Evolutionary conservation across 2,797 vertebrate genomes (phyloP).

Genomic region (Triplophysa yarkandensis): DNA sequence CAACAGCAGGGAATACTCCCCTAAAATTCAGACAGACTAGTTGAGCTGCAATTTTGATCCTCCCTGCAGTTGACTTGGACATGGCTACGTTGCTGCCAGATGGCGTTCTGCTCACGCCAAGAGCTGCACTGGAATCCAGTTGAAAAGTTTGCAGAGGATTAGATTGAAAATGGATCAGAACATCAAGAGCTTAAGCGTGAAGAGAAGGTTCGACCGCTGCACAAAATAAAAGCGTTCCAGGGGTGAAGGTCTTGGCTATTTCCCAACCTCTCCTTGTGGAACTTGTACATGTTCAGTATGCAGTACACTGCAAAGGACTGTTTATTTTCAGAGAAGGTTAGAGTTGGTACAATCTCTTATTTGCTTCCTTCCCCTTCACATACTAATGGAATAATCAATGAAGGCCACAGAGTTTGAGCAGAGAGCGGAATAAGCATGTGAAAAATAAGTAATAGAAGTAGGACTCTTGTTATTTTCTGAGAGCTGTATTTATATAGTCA

Average conservation of each 20-base stretch:
- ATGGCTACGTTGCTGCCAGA: slow-evolving; percentile 37
- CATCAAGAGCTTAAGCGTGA: slow-evolving; percentile 15
- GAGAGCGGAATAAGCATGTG: slow-evolving; percentile 44
- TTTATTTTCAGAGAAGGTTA: slow-evolving; percentile 42
- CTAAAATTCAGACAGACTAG: slow-evolving; percentile 7
- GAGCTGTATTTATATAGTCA: slow-evolving; percentile 50
- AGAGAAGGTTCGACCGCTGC: slow-evolving; percentile 15
- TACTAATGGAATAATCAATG: slow-evolving; percentile 54
- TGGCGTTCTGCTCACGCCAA: slow-evolving; percentile 23
- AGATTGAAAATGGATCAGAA: slow-evolving; percentile 17
- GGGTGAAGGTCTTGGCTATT: slow-evolving; percentile 5
- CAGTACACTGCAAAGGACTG: slow-evolving; percentile 38
- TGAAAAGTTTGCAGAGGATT: slow-evolving; percentile 22
- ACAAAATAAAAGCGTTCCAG: slow-evolving; percentile 11
- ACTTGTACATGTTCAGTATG: slow-evolving; percentile 48
- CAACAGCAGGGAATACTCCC: slow-evolving; percentile 23
- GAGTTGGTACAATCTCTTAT: slow-evolving; percentile 35
- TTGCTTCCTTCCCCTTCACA: slow-evolving; percentile 3
- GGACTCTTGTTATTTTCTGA: slow-evolving; percentile 49
- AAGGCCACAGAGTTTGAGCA: slow-evolving; percentile 35
- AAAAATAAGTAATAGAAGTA: slow-evolving; percentile 40
- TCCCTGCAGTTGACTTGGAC: slow-evolving; percentile 9
- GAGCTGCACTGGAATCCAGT: slow-evolving; percentile 22
- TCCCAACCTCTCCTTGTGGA: slow-evolving; percentile 16
- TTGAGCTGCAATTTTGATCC: slow-evolving; percentile 29